Evolutionary conservation across 2,888 invertebrate genomes (phyloP), one percentile per base, ranked within the genome.

Genomic region (Pecten maximus): DNA sequence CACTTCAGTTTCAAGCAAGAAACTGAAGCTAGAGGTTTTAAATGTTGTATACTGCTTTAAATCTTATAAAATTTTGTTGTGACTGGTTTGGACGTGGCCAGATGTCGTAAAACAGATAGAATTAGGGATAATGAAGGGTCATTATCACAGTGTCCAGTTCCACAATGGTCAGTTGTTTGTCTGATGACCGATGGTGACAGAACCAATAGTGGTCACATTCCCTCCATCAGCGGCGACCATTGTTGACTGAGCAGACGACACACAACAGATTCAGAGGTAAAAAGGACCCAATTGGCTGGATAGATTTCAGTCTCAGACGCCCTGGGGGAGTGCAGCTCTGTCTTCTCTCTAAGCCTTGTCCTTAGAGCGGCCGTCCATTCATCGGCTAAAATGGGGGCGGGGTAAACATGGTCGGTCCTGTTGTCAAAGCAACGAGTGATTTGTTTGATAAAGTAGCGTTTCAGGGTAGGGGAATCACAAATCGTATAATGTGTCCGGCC

Each of bases 121-220:
- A 74, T 74, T 74, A 74, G 74, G 74, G 74, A 74, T 74, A 74
- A 74, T 74, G 74, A 74, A 74, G 74, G 74, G 74, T 74, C 74
- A 74, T 74, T 74, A 74, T 74, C 74, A 35, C 74, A 74, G 74
- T 74, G 74, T 74, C 74, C 74, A 74, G 74, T 74, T 74, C 74
- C 74, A 74, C 74, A 74, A 74, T 74, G 74, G 35, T 35, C 74
- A 35, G 74, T 74, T 74, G 74, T 74, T 74, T 74, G 74, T 74
- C 35, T 35, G 74, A 74, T 74, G 74, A 74, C 74, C 23, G 15
- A 74, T 74, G 74, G 74, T 74, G 74, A 74, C 74, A 74, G 74
- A 74, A 28, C 28, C 74, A 74, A 74, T 74, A 74, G 74, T 74
- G 74, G 35, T 74, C 74, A 74, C 74, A 74, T 74, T 74, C 74